phyloP scores from a whole-genome alignment of 2,888 invertebrate genomes.

The Platycnemis pennipes region DNA sequence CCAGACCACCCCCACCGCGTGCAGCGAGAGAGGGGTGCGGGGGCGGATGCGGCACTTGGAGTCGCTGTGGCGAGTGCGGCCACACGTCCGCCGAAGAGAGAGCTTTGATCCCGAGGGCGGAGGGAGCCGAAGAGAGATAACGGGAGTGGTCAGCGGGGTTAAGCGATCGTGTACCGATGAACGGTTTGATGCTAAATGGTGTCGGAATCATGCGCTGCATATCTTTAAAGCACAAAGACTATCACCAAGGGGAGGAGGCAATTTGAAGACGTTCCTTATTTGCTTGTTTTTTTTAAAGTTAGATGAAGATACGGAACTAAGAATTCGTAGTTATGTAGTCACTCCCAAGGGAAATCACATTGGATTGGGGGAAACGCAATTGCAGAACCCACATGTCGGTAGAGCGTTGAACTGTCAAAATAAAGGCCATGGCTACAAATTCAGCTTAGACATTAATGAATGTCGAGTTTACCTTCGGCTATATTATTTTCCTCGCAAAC shows the following conservation, averaged over 20 bases:
- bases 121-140: background rate
- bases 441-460: too few species aligned
- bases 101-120: background rate
- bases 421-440: too few species aligned
- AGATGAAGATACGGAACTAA: too few species aligned
- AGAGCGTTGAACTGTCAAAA: too few species aligned
- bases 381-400: too few species aligned
- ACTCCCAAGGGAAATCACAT: too few species aligned
- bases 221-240: background rate
- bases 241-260: background rate
- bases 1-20: too few species aligned
- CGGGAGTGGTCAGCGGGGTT: background rate
- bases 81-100: background rate
- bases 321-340: too few species aligned
- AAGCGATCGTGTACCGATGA: background rate
- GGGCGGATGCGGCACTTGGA: background rate
- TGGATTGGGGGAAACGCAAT: too few species aligned
- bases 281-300: too few species aligned
- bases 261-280: background rate
- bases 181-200: background rate
- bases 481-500: too few species aligned
- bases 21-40: background rate
- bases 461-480: too few species aligned
- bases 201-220: background rate
- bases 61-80: background rate